Conservation (phyloP, 1,140 invertebrate genomes). For the Linepithema humile region DNA sequence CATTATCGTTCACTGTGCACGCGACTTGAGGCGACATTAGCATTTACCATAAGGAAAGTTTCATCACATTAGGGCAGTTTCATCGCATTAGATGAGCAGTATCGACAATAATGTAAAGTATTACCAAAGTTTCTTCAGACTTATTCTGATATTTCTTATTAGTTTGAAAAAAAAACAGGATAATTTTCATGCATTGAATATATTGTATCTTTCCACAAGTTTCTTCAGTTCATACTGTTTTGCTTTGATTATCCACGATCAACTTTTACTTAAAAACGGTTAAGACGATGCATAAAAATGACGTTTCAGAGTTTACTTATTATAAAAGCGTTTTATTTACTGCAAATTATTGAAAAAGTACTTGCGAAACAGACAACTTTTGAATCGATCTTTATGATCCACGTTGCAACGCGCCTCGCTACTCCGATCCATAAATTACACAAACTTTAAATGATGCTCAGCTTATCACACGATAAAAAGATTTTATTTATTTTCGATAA, state of each 20-base stretch:
- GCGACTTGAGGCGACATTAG: not conserved
- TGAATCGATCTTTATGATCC: not conserved
- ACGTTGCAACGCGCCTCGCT: not conserved
- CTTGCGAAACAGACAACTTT: not conserved
- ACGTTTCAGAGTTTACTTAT: not conserved
- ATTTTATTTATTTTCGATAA: slow-evolving; percentile 17
- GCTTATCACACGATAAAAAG: slow-evolving; percentile 24
- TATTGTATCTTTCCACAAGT: not conserved
- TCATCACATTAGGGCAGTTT: not conserved
- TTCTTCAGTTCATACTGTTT: not conserved
- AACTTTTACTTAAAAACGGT: slow-evolving; percentile 10
- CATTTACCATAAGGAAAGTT: not conserved
- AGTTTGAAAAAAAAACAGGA: not conserved
- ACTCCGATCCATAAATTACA: slow-evolving; percentile 1
- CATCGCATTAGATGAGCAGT: not conserved
- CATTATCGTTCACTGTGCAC: not conserved
- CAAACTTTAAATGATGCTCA: not conserved
- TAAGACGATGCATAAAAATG: not conserved
- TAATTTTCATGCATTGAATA: not conserved
- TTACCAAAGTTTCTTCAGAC: not conserved
- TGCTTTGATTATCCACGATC: not conserved
- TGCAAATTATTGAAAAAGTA: not conserved
- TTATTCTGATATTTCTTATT: not conserved
- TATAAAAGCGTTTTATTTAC: not conserved
- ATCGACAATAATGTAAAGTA: not conserved